Evolutionary conservation across 2,888 invertebrate genomes (phyloP).

Genomic region (Microplitis deprimator): DNA sequence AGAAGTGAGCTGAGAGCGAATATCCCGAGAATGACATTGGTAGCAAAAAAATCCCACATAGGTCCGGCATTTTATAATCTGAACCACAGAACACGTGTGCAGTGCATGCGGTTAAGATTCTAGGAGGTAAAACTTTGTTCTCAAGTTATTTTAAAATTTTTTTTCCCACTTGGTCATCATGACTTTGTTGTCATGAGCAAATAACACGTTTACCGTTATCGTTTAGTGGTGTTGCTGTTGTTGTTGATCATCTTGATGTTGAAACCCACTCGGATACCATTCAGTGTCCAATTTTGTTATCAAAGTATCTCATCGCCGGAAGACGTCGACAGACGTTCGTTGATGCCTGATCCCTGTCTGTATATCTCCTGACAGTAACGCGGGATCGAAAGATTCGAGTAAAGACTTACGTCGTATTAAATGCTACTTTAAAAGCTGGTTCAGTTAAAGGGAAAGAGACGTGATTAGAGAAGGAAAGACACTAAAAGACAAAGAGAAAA

Average conservation of each 20-base stretch:
- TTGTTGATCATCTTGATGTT: neutral
- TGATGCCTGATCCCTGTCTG: neutral
- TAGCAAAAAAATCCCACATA: conserved; percentile 50
- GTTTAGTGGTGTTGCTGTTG: conserved; percentile 1
- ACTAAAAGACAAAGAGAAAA: neutral
- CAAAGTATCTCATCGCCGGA: conserved; percentile 18
- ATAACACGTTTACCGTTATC: conserved; percentile 12
- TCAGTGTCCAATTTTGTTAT: conserved; percentile 22
- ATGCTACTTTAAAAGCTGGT: neutral
- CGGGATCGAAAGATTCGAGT: neutral
- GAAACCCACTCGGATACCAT: neutral
- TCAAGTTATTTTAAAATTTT: conserved; percentile 3
- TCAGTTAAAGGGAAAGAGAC: conserved; percentile 18
- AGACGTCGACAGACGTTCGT: neutral
- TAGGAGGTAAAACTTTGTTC: conserved; percentile 19
- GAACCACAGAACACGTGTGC: conserved; percentile 52
- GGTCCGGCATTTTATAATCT: conserved; percentile 49
- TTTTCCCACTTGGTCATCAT: conserved; percentile 2
- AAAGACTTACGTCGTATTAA: neutral
- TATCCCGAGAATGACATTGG: conserved; percentile 46
- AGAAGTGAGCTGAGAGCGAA: neutral
- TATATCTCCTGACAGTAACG: neutral
- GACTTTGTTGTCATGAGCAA: neutral
- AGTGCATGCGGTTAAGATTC: conserved; percentile 47
- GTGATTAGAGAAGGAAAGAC: neutral